Percentiles rank a stretch among this genome's conserved stretches.
Evolutionary conservation across 92 coral and sea anemone genomes (phyloP).

Genomic region (Umimayanthus kanabou): DNA sequence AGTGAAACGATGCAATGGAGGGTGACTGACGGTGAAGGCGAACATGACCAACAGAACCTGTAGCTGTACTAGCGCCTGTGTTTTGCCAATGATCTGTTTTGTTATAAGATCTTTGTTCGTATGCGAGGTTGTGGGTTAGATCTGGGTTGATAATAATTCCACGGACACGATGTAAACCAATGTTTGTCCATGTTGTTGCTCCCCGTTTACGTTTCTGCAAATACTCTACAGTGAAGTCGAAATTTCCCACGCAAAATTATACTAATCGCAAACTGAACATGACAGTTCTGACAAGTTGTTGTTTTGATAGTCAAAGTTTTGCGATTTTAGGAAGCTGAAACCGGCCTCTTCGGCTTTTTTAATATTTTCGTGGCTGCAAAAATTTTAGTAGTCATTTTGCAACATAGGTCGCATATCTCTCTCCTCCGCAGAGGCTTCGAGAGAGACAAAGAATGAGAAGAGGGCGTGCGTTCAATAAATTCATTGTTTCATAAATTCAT

Average conservation of each 20-base stretch:
- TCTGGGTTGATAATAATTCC: constrained; percentile 32
- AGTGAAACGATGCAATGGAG: constrained; percentile 26
- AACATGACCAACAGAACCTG: constrained; percentile 13
- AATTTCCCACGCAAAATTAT: constrained; percentile 32
- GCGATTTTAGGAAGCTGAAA: neutral
- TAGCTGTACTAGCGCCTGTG: constrained; percentile 38
- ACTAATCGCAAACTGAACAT: constrained; percentile 13
- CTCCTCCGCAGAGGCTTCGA: too few species aligned
- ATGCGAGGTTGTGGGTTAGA: constrained; percentile 28
- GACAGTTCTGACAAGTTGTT: constrained; percentile 12
- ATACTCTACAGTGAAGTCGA: constrained; percentile 29
- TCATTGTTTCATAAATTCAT: too few species aligned
- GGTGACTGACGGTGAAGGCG: constrained; percentile 37
- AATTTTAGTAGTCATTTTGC: constrained; percentile 3
- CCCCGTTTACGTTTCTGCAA: constrained; percentile 17
- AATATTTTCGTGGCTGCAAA: neutral
- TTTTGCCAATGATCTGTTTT: constrained; percentile 39
- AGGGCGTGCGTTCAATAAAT: too few species aligned
- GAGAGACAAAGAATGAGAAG: too few species aligned
- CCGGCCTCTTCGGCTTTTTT: constrained; percentile 18
- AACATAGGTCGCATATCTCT: constrained; percentile 4
- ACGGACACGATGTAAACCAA: constrained; percentile 23
- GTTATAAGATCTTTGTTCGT: constrained; percentile 5
- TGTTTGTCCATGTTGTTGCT: constrained; percentile 26
- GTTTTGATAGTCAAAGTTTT: neutral